These are phyloP conservation scores for Sander vitreus DNA, from an alignment of 2,113 vertebrate genomes.

Conservation along the genomic window DNA sequence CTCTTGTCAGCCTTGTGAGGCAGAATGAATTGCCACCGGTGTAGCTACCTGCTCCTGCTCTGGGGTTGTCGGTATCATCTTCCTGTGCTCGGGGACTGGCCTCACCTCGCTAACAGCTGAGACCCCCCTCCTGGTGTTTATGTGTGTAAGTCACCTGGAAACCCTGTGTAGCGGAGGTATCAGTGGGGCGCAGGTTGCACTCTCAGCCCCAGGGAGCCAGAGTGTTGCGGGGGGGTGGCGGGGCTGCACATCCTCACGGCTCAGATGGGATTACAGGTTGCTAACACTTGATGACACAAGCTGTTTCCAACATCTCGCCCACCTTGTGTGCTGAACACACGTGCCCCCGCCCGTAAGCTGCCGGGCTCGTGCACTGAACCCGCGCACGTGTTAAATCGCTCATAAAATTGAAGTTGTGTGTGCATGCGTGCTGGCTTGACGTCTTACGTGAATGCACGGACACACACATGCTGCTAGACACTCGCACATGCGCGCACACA, in stretches of 20 bases:
- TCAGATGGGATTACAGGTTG: constrained; percentile 82
- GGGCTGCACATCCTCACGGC: constrained; percentile 48
- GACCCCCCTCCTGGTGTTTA: constrained; percentile 55
- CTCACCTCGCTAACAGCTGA: constrained; percentile 70
- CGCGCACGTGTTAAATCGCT: constrained; percentile 18
- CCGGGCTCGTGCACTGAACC: not conserved
- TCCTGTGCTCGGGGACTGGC: constrained; percentile 47
- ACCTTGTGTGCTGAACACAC: constrained; percentile 59
- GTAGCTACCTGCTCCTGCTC: constrained; percentile 53
- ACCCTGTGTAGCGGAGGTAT: constrained; percentile 60
- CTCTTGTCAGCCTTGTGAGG: constrained; percentile 16
- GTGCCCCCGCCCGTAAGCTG: constrained; percentile 19
- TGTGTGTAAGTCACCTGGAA: constrained; percentile 79
- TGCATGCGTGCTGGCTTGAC: constrained; percentile 5
- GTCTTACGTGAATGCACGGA: not conserved
- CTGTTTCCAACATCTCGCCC: constrained; percentile 73
- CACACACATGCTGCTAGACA: not conserved
- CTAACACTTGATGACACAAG: constrained; percentile 78
- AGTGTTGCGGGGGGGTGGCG: not conserved
- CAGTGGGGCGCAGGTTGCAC: constrained; percentile 72
- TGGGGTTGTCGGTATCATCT: constrained; percentile 29
- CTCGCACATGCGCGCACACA: not conserved
- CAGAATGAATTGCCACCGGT: constrained; percentile 40
- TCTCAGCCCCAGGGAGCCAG: constrained; percentile 55
- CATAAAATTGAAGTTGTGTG: constrained; percentile 49